Base-by-base conservation (phyloP, 2,797 vertebrate species). In the Cynodonichthys magdalenae region DNA sequence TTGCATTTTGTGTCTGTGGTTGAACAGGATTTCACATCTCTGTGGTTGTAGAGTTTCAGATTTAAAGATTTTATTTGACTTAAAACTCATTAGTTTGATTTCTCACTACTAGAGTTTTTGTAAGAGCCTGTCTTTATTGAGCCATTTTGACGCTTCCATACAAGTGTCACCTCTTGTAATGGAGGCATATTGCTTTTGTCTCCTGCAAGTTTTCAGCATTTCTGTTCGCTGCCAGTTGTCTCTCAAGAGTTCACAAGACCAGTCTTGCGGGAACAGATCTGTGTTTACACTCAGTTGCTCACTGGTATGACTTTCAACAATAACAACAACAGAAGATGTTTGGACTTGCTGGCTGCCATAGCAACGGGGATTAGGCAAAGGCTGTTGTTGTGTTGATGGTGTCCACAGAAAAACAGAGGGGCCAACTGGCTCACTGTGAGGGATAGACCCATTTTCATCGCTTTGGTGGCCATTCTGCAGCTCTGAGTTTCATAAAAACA, bases 261-360 rank as follows among this genome's bases (percentile, higher is more conserved):
- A 87, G 86, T 91, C 88, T 90, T 92, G 90, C 89, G 84, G 86
- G 90, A 92, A 86, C 85, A 79, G 83, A 81, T 85, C 73, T 73
- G 87, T 93, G 92, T 93, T 93, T 92, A 94, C 92, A 93, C 87
- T 91, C 84, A 63, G 82, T 90, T 88, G 83, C 90, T 94, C 94
- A 87, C 79, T 89, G 87, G 89, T 90, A 89, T 90, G 92, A 96
- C 92, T 95, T 92, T 92, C 93, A 94, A 95, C 95, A 95, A 97
- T 95, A 97, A 96, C 95, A 98, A 98, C 92, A 97, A 96, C 95
- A 97, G 95, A 95, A 96, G 89, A 89, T 95, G 95, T 95, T 95
- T 96, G 96, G 95, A 98, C 96, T 95, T 94, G 95, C 96, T 94
- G 95, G 93, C 94, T 94, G 86, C 94, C 95, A 95, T 96, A 94